Conservation (phyloP, 2,888 invertebrate species). For the Nephrotoma guestfalica region DNA sequence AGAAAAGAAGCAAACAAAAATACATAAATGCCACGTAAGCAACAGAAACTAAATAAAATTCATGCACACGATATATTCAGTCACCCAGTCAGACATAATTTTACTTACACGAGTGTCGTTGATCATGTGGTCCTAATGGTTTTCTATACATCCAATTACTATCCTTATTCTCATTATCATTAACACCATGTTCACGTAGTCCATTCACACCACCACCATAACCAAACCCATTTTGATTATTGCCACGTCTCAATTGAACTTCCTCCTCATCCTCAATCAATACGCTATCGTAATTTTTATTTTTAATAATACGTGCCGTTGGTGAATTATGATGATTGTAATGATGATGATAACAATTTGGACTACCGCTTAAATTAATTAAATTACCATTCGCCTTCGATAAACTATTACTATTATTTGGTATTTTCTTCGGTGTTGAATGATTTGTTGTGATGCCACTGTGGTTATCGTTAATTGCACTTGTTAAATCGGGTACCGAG, state of each 20-base stretch:
- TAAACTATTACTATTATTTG: constrained; percentile 11
- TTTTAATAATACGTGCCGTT: constrained; percentile 25
- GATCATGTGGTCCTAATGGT: constrained; percentile 29
- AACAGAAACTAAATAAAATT: background rate
- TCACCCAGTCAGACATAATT: background rate
- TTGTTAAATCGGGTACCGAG: constrained; percentile 31
- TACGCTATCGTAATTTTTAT: constrained; percentile 28
- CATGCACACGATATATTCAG: background rate
- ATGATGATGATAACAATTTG: constrained; percentile 26
- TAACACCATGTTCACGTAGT: constrained; percentile 14
- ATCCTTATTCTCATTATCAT: constrained; percentile 30
- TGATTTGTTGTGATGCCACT: constrained; percentile 30
- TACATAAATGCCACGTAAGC: background rate
- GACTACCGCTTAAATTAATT: constrained; percentile 24
- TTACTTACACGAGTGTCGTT: constrained; percentile 28
- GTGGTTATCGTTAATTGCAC: constrained; percentile 29
- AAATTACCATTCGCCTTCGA: constrained; percentile 21
- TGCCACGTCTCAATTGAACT: constrained; percentile 26
- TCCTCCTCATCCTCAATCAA: constrained; percentile 29
- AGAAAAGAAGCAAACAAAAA: background rate
- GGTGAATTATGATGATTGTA: constrained; percentile 28
- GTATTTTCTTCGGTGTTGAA: constrained; percentile 30
- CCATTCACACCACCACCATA: constrained; percentile 1
- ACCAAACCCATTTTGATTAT: background rate
- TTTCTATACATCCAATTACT: constrained; percentile 31